Conservation (phyloP, 2,888 invertebrate species). For the Neelides folsomi region DNA sequence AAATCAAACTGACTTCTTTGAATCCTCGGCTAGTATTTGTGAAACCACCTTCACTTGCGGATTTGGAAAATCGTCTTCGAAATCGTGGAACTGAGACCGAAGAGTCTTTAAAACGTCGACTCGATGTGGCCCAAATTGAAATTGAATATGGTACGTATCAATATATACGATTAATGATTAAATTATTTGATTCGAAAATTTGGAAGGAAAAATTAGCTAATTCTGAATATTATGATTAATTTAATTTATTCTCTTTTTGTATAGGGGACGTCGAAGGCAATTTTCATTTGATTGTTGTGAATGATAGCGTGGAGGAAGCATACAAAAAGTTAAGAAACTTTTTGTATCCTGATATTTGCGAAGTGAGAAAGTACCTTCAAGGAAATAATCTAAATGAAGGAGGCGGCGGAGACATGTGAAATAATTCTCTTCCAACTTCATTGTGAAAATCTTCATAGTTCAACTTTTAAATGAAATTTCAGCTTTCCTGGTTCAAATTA, state of each 20-base stretch:
- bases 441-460: neutral
- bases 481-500: conserved; percentile 13
- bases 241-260: conserved; percentile 22
- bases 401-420: conserved; percentile 13
- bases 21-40: conserved; percentile 77
- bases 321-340: conserved; percentile 60
- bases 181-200: neutral
- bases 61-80: conserved; percentile 58
- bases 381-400: conserved; percentile 4
- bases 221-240: neutral
- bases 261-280: conserved; percentile 53
- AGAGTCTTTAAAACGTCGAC: conserved; percentile 62
- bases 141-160: conserved; percentile 58
- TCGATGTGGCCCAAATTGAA: conserved; percentile 65
- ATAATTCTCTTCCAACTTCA: neutral
- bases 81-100: conserved; percentile 80
- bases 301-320: conserved; percentile 67
- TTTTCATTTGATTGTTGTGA: conserved; percentile 68
- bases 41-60: conserved; percentile 74
- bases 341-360: conserved; percentile 47
- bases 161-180: neutral
- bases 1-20: conserved; percentile 65
- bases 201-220: neutral
- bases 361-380: conserved; percentile 34
- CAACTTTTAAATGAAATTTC: neutral